phyloP scores from a whole-genome alignment of 64 coral and sea anemone genomes.

The Anthopleura sola region DNA sequence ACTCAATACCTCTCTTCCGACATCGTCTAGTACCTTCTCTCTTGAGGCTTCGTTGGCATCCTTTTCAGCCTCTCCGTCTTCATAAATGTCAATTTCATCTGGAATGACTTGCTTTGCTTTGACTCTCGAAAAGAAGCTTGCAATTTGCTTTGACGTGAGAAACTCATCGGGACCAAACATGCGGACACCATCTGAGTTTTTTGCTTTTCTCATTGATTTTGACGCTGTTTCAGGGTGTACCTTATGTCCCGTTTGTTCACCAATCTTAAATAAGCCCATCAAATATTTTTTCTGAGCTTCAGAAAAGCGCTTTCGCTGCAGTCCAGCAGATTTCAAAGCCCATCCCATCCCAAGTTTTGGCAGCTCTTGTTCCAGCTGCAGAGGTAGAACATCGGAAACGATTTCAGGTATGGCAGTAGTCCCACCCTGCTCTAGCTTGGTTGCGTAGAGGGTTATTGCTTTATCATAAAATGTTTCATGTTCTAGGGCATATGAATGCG shows the following conservation, averaged over 20 bases:
- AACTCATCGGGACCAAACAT: slow-evolving; percentile 36
- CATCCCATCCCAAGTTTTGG: slow-evolving; percentile 18
- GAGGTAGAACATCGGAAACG: neutral
- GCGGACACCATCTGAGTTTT: slow-evolving; percentile 14
- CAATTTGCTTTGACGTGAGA: slow-evolving; percentile 34
- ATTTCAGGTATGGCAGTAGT: slow-evolving; percentile 21
- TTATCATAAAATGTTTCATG: slow-evolving; percentile 31
- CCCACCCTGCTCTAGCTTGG: slow-evolving; percentile 33
- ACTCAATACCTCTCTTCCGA: slow-evolving; percentile 11
- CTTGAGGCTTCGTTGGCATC: slow-evolving; percentile 7
- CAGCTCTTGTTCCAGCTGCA: neutral
- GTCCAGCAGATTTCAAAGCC: slow-evolving; percentile 18
- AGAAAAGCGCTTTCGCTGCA: slow-evolving; percentile 13
- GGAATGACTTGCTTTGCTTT: slow-evolving; percentile 14
- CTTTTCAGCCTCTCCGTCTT: slow-evolving; percentile 15
- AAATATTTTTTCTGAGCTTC: slow-evolving; percentile 38
- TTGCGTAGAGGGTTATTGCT: slow-evolving; percentile 22
- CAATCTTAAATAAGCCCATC: slow-evolving; percentile 37
- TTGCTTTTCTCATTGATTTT: slow-evolving; percentile 26
- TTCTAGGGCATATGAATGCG: slow-evolving; percentile 30
- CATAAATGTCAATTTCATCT: slow-evolving; percentile 18
- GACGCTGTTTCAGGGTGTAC: slow-evolving; percentile 4
- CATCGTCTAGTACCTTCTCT: neutral
- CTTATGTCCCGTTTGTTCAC: slow-evolving; percentile 25
- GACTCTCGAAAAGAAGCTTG: slow-evolving; percentile 25